Base-by-base conservation (phyloP, 2,113 vertebrate species). In the Heloderma charlesbogerti region DNA sequence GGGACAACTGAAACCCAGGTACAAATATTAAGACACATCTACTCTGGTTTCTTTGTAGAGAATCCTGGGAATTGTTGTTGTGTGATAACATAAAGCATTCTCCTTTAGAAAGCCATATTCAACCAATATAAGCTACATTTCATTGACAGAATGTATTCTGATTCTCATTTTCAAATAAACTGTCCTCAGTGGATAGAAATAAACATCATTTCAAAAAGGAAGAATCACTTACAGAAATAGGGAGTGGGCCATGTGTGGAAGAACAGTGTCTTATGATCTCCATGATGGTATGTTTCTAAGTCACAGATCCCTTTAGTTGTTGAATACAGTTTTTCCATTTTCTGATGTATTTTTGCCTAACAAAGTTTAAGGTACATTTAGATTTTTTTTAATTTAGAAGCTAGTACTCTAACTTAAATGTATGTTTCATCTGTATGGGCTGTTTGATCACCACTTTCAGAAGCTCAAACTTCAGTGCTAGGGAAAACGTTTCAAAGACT, bases 241-340 rank as follows among this genome's bases (percentile, higher is more conserved):
- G 93, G 43, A 4, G 98, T 98, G 45, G 96, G 97, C 99, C 99
- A 99, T 0, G 98, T 98, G 92, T 98, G 98, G 92, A 99, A 99
- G 16, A 99, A 97, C 1, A 96, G 97, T 22, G 89, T 72, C 0
- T 51, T 94, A 43, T 94, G 91, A 63, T 95, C 94, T 92, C 97
- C 92, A 0, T 94, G 94, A 90, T 98, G 98, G 92, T 98, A 99
- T 31, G 91, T 91, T 95, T 99, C 98, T 83, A 99, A 97, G 2
- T 99, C 98, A 90, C 97, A 98, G 66, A 99, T 80, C 1, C 98
- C 99, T 92, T 95, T 98, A 94, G 98, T 97, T 74, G 98, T 98
- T 0, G 94, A 96, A 93, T 97, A 95, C 79, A 99, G 95, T 89
- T 97, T 98, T 95, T 98, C 98, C 98, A 99, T 99, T 97, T 99